Conservation (phyloP, 2,888 invertebrate genomes). For the Acleris literana region DNA sequence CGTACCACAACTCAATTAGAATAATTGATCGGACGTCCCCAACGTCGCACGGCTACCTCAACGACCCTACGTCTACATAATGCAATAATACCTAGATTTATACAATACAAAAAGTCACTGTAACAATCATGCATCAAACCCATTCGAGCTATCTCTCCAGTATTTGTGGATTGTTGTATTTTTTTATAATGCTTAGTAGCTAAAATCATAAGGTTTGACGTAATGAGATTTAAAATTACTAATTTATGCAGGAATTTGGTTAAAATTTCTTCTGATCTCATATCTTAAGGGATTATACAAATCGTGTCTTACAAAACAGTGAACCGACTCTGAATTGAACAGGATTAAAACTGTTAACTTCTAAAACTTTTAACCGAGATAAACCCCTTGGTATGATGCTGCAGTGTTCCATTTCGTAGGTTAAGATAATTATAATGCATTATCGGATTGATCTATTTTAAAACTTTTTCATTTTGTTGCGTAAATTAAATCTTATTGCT, state of each 20-base stretch:
- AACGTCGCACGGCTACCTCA: conserved; percentile 23
- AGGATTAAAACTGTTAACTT: conserved; percentile 30
- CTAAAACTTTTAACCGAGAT: conserved; percentile 25
- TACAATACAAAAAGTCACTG: conserved; percentile 6
- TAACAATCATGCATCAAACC: not conserved
- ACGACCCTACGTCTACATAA: conserved; percentile 5
- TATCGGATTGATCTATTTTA: no score
- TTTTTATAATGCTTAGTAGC: no score
- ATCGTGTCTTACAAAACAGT: conserved; percentile 31
- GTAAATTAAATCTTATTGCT: no score
- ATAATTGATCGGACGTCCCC: conserved; percentile 30
- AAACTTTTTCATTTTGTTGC: no score
- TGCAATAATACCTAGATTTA: conserved; percentile 28
- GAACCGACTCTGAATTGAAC: conserved; percentile 21
- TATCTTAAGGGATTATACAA: conserved; percentile 27
- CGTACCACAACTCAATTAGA: conserved; percentile 29
- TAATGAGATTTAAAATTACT: conserved; percentile 3
- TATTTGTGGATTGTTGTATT: no score
- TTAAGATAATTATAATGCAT: no score
- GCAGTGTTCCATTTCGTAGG: no score
- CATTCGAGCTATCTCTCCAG: no score
- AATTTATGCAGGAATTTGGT: conserved; percentile 16
- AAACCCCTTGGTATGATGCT: not conserved
- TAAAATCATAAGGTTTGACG: not conserved
- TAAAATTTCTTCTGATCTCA: conserved; percentile 16